Percentiles rank a stretch among this genome's conserved stretches.
Conservation (phyloP, 2,888 invertebrate species). For the Ephialtes manifestator region DNA sequence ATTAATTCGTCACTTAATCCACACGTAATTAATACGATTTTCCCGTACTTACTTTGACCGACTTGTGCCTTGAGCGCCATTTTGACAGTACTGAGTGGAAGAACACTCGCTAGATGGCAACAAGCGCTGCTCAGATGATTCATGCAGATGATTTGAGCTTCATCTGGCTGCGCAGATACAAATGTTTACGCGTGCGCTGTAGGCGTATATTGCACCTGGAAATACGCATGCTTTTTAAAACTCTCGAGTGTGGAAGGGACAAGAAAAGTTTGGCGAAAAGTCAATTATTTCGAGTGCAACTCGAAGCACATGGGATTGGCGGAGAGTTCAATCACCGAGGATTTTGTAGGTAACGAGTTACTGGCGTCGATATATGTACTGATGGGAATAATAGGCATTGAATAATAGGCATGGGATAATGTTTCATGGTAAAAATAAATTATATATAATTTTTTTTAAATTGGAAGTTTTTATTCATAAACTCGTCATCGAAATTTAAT, state of each 20-base stretch:
- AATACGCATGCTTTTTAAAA: neutral
- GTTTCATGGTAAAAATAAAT: too few species aligned
- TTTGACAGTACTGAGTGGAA: slow-evolving; percentile 85
- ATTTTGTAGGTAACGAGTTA: neutral
- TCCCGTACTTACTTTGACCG: slow-evolving; percentile 93
- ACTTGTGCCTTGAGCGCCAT: slow-evolving; percentile 96
- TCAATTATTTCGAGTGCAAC: neutral
- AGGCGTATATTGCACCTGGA: neutral
- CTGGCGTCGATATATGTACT: neutral
- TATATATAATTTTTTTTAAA: too few species aligned
- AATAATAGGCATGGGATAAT: too few species aligned
- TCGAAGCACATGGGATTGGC: neutral
- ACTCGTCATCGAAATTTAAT: too few species aligned
- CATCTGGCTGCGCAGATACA: slow-evolving; percentile 17
- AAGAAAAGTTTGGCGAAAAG: neutral
- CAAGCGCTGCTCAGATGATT: slow-evolving; percentile 41
- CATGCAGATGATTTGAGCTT: slow-evolving; percentile 40
- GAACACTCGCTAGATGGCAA: slow-evolving; percentile 74
- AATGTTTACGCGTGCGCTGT: slow-evolving; percentile 34
- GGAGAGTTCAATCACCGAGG: neutral
- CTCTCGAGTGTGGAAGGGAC: neutral
- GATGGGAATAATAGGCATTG: too few species aligned
- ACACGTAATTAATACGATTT: slow-evolving; percentile 71
- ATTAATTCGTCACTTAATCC: slow-evolving; percentile 38
- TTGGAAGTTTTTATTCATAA: too few species aligned